Conservation (phyloP, 2,888 invertebrate species). For the Drosophila phalerata region DNA sequence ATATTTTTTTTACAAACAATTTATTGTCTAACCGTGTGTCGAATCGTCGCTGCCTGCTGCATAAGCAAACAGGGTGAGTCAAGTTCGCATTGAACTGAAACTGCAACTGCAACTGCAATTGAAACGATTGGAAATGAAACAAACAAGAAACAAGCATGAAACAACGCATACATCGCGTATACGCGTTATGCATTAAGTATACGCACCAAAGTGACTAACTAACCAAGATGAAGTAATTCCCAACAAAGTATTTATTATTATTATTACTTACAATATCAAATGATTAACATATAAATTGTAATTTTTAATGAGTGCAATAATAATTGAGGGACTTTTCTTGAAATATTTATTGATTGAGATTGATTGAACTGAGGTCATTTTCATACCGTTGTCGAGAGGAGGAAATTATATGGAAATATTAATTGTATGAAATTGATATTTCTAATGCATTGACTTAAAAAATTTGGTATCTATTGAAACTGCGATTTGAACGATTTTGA, state of each 20-base stretch:
- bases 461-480: background rate
- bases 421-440: no score
- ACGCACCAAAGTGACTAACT: slow-evolving; percentile 23
- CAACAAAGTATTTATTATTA: background rate
- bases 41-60: slow-evolving; percentile 75
- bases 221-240: background rate
- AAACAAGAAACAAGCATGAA: background rate
- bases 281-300: background rate
- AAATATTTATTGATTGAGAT: background rate
- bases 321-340: background rate
- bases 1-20: slow-evolving; percentile 27
- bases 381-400: background rate
- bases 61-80: slow-evolving; percentile 77
- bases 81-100: slow-evolving; percentile 4
- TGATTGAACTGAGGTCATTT: background rate
- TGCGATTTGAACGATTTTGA: background rate
- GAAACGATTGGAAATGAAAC: slow-evolving; percentile 14
- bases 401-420: background rate
- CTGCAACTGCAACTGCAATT: background rate
- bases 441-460: no score
- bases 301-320: background rate
- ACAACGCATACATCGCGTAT: slow-evolving; percentile 45
- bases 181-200: slow-evolving; percentile 33
- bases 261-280: background rate
- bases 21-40: slow-evolving; percentile 37